Evolutionary conservation across 2,113 vertebrate species (phyloP), one percentile per base, ranked within the genome.

Genomic region (Chaetorhynchus papuensis): DNA sequence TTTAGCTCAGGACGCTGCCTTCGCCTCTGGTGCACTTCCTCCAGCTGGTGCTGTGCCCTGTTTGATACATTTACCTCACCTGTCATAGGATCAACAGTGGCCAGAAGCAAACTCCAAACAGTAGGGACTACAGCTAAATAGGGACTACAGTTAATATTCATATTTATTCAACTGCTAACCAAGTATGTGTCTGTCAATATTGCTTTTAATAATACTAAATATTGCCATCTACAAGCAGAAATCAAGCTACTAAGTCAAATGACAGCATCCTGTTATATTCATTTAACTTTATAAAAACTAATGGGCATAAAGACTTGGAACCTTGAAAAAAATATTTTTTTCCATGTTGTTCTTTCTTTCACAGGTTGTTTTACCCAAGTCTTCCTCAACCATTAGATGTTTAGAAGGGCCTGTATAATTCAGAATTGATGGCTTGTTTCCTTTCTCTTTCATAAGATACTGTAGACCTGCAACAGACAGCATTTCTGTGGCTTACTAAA

Each of bases 31-130:
- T 6, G 42, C 6, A 0, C 5, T 11, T 53, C 39, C 39, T 76
- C 11, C 33, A 15, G 16, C 6, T 53, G 33, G 2, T 17, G 16
- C 6, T 1, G 1, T 14, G 15, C n/a, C 54, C 33, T 22, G 2
- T 52, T 64, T 60, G 26, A 33, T 13, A 11, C 8, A 5, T 22
- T 37, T 20, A 7, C 17, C 12, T 28, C 44, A 16, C 5, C 45
- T 30, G 6, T 8, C 50, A 7, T 0, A 30, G 33, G 2, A 68
- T 26, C 27, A 52, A 11, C 21, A 60, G 35, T 2, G 18, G 75
- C 16, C 30, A 57, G 65, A 74, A 39, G 6, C 22, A 44, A 68
- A 16, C n/a, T 31, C 26, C 54, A 17, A 70, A 42, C 17, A 41
- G 7, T 2, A 28, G 18, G 3, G 8, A 33, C 35, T 20, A 13